A percentile compares a stretch with the other conserved stretches of the same genome.
Conservation (phyloP, 1,140 invertebrate genomes). For the Thaumatotibia leucotreta region DNA sequence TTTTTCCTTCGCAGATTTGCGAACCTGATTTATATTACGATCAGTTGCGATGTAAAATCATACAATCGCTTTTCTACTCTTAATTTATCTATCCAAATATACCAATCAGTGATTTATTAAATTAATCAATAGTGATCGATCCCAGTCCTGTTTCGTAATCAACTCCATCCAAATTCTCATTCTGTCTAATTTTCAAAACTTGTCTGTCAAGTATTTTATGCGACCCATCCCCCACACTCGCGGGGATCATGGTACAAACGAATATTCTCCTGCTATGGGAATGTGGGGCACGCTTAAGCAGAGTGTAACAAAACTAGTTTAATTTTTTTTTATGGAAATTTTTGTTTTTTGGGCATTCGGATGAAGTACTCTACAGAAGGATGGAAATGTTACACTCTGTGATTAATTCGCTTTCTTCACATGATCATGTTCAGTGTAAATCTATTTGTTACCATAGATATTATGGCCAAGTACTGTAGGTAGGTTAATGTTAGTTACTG, state of each 20-base stretch:
- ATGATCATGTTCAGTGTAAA: conserved; percentile 44
- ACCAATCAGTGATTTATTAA: background rate
- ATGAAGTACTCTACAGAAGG: too few species aligned
- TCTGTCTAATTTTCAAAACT: conserved; percentile 20
- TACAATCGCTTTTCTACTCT: too few species aligned
- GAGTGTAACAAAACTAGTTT: too few species aligned
- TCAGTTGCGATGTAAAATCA: too few species aligned
- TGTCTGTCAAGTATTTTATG: conserved; percentile 25
- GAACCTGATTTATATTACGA: too few species aligned
- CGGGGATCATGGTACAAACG: background rate
- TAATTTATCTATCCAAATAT: too few species aligned
- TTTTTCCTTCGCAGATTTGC: too few species aligned
- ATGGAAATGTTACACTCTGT: too few species aligned
- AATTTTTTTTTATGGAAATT: too few species aligned
- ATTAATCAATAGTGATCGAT: background rate
- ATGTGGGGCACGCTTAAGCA: background rate
- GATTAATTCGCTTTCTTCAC: conserved; percentile 57
- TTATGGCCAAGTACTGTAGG: conserved; percentile 69
- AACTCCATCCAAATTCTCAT: conserved; percentile 48
- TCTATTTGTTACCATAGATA: conserved; percentile 69
- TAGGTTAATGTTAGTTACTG: conserved; percentile 50
- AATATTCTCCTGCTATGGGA: conserved; percentile 15
- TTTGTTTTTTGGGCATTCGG: too few species aligned
- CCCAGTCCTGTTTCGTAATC: conserved; percentile 26
- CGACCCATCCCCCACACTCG: background rate